Base-by-base conservation (phyloP, 2,113 vertebrate species). In the Odontesthes bonariensis region DNA sequence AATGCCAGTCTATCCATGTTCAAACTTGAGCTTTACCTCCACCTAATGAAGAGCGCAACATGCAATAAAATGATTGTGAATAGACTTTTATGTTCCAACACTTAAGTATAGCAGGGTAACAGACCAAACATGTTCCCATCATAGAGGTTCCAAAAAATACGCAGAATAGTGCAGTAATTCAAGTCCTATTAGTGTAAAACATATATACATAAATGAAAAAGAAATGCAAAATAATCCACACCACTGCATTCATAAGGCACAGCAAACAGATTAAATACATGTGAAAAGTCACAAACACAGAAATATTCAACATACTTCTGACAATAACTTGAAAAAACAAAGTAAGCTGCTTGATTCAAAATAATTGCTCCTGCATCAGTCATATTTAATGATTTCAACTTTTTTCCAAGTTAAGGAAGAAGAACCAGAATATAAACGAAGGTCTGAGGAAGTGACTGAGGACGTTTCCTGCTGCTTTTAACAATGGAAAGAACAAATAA, bases 281-380 rank as follows among this genome's bases (percentile, higher is more conserved):
- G 13, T 6, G 12, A 40, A 20, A 13, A 40, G 5, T 59, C 19
- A 46, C 74, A 69, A 13, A 53, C 19, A 38, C 35, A 38, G 57
- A 49, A 79, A 72, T 66, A 77, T 72, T 69, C 68, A 78, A 46
- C 61, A 71, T 14, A 56, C 10, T 32, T 33, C 14, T 8, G 49
- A 23, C 32, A 42, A 27, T 20, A 44, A 84, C 32, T 68, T 47
- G 10, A 81, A 73, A 8, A 6, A 72, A 64, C 10, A 40, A 10
- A 40, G 42, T 54, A n/a, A n/a, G 58, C 16, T 19, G 6, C 4
- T 19, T 44, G 5, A 40, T 51, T 61, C 27, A 68, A 56, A 57
- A 31, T 57, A 6, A 33, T 8, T 33, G 54, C 31, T 27, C 4
- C 51, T 3, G 4, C 31, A 10, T 58, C 9, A n/a, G 31, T 11